Evolutionary conservation across 2,888 invertebrate species (phyloP).

Genomic region (Rhyacophila evoluta): DNA sequence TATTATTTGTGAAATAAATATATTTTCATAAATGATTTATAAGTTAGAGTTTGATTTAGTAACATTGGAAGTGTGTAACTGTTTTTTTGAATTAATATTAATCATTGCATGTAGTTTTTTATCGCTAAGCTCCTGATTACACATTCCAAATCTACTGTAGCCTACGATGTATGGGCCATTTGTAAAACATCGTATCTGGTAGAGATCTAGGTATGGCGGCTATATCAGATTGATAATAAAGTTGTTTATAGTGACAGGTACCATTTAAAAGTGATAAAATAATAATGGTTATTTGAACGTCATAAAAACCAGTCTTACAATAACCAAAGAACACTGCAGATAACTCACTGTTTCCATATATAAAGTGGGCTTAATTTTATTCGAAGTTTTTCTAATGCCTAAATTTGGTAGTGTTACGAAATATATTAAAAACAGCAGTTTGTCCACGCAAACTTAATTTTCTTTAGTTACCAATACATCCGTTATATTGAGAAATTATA

Average conservation of each 20-base stretch:
- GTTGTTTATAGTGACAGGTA: slow-evolving; percentile 24
- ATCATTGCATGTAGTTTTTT: not conserved
- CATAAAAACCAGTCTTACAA: slow-evolving; percentile 1
- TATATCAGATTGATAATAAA: slow-evolving; percentile 24
- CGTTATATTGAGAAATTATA: no score
- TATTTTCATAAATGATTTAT: not conserved
- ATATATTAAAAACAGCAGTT: no score
- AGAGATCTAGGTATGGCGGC: slow-evolving; percentile 9
- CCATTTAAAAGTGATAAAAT: slow-evolving; percentile 18
- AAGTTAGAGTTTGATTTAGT: slow-evolving; percentile 5
- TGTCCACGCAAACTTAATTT: no score
- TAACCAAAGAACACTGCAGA: not conserved
- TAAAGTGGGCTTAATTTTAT: not conserved
- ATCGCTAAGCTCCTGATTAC: slow-evolving; percentile 4
- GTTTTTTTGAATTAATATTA: not conserved
- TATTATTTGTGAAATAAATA: not conserved
- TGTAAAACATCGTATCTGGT: not conserved
- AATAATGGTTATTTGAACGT: slow-evolving; percentile 22
- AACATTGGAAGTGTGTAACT: not conserved
- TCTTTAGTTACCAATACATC: no score
- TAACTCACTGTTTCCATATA: not conserved
- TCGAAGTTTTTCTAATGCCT: not conserved
- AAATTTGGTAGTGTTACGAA: not conserved
- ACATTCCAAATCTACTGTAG: slow-evolving; percentile 10
- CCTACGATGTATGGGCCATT: slow-evolving; percentile 22